A percentile compares a stretch with the other conserved stretches of the same genome.
phyloP scores from a whole-genome alignment of 2,797 vertebrate species.

The Cuniculus paca region DNA sequence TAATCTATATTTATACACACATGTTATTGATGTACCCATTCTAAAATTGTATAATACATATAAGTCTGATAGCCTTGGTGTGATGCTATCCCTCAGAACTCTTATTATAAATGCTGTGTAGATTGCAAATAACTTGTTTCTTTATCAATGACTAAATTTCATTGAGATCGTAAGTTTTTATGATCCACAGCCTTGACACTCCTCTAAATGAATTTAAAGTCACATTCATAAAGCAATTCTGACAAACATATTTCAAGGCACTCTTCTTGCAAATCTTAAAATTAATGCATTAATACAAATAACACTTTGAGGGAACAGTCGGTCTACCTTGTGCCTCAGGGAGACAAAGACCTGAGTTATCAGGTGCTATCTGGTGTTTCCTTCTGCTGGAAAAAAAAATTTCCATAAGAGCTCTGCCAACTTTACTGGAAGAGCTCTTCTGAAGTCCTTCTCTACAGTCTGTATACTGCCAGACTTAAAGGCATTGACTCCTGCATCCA shows the following conservation, averaged over 20 bases:
- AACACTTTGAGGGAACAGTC: neutral
- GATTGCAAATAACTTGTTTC: neutral
- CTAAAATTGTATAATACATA: neutral
- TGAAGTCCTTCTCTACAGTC: neutral
- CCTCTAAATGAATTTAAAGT: neutral
- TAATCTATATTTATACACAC: neutral
- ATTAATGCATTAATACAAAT: neutral
- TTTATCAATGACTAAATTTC: neutral
- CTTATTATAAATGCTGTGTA: neutral
- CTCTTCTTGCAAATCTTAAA: neutral
- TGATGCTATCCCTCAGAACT: neutral
- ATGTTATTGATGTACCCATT: neutral
- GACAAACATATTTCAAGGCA: neutral
- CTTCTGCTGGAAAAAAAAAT: neutral
- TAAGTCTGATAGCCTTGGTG: neutral
- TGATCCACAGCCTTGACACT: neutral
- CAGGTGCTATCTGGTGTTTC: neutral
- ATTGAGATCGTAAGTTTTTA: neutral
- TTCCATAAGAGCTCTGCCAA: neutral
- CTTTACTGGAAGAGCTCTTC: accelerated
- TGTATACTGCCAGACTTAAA: neutral
- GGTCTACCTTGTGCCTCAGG: neutral
- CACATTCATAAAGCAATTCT: neutral
- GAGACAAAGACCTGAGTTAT: neutral
- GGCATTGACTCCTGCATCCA: neutral